Base-by-base conservation (phyloP, 37 sponge, comb jelly and placozoan species). In the Theonella swinhoei region DNA sequence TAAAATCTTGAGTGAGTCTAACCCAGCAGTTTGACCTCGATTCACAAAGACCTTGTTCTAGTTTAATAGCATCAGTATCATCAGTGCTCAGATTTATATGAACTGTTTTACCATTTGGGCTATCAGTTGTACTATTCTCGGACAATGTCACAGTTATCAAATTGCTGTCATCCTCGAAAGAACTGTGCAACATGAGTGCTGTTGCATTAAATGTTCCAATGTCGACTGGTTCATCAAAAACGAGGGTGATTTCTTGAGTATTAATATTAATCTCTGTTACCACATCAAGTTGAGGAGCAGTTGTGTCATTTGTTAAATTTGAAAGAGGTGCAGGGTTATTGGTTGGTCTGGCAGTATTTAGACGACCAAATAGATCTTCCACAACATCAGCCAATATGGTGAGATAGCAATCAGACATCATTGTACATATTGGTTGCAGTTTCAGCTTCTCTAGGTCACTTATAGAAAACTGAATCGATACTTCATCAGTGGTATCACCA, bases 151-250 rank as follows among this genome's bases (percentile, higher is more conserved):
- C 59, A 19, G 69, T 61, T 29, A 0, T 30, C 0, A 39, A 74
- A 41, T 68, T 66, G 0, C 1, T 9, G 14, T 54, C 68, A 54
- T 17, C 23, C 0, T 47, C 1, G n/a, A 60, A 40, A 58, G 74
- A 34, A 36, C 91, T 87, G 19, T 86, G 83, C 11, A 96, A 62
- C 38, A 74, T 70, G 35, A 96, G 61, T 32, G 77, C 88, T 24
- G 90, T 67, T 36, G 88, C 62, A 40, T 83, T 94, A 32, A 96
- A 42, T 28, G 78, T 91, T 2, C 74, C 26, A 38, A 85, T 76
- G 39, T 85, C 70, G 20, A 96, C 60, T 25, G 90, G 84, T 62
- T 96, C 94, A 80, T 91, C 65, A 70, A 96, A 96, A 11, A 77
- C 41, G 14, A 96, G 83, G 17, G 59, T 72, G 17, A 96, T 17